phyloP scores from a whole-genome alignment of 2,113 vertebrate genomes.

The Saiga tatarica region DNA sequence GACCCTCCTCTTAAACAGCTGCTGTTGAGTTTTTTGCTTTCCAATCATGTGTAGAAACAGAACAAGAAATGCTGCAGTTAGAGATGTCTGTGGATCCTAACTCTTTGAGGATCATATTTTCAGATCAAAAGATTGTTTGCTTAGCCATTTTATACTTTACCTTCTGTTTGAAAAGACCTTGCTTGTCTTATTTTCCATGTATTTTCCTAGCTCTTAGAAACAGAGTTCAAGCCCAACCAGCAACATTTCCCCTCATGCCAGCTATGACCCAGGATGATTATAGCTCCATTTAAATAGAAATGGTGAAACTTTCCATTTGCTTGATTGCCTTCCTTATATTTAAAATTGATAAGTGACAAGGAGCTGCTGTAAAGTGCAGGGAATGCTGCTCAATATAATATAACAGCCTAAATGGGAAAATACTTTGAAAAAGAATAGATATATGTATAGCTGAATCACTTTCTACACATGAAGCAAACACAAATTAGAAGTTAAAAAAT shows the following conservation, averaged over 20 bases:
- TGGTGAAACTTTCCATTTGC: neutral
- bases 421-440: neutral
- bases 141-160: neutral
- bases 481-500: neutral
- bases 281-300: neutral
- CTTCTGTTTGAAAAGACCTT: neutral
- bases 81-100: neutral
- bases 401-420: neutral
- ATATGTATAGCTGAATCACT: no score
- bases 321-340: neutral
- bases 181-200: neutral
- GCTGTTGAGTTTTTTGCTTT: neutral
- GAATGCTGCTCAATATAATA: neutral
- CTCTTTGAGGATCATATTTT: neutral
- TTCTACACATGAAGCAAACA: neutral
- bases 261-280: neutral
- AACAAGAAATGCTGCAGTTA: neutral
- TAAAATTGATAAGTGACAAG: neutral
- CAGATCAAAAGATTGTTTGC: conserved; percentile 4
- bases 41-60: neutral
- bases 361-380: neutral
- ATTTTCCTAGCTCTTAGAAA: neutral
- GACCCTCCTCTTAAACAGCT: neutral
- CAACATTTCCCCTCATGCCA: neutral
- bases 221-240: neutral